These are phyloP conservation scores for Iphiclides podalirius DNA, from an alignment of 2,888 invertebrate species.

Conservation along the genomic window DNA sequence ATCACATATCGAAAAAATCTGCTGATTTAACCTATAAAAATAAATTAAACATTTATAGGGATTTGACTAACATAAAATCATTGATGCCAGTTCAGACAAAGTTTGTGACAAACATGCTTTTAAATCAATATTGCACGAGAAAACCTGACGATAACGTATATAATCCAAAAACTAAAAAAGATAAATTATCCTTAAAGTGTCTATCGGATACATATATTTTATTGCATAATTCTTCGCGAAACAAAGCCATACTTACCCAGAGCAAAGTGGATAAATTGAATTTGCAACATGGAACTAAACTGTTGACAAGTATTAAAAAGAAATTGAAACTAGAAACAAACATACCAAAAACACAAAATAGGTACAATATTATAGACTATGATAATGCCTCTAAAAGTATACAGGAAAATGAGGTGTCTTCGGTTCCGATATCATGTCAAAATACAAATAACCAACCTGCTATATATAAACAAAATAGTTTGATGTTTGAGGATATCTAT, in stretches of 20 bases:
- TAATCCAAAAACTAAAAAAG: neutral
- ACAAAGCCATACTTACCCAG: conserved; percentile 18
- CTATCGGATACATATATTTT: conserved; percentile 20
- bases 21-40: conserved; percentile 4
- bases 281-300: conserved; percentile 13
- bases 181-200: conserved; percentile 9
- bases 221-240: conserved; percentile 12
- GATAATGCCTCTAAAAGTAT: too few species aligned
- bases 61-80: conserved; percentile 17
- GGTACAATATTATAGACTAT: too few species aligned
- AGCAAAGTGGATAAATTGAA: conserved; percentile 20
- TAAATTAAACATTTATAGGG: conserved; percentile 4
- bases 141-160: neutral
- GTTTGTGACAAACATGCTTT: conserved; percentile 19
- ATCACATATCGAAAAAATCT: neutral
- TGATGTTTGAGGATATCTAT: neutral
- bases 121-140: conserved; percentile 15
- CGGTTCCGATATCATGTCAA: too few species aligned
- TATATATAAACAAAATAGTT: too few species aligned
- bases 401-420: too few species aligned
- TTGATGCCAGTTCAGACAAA: conserved; percentile 7
- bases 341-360: neutral
- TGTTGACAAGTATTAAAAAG: conserved; percentile 17
- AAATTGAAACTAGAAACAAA: conserved; percentile 1
- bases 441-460: too few species aligned